A percentile compares a stretch with the other conserved stretches of the same genome.
Evolutionary conservation across 2,113 vertebrate genomes (phyloP).

Genomic region (Halcyon malimbica): DNA sequence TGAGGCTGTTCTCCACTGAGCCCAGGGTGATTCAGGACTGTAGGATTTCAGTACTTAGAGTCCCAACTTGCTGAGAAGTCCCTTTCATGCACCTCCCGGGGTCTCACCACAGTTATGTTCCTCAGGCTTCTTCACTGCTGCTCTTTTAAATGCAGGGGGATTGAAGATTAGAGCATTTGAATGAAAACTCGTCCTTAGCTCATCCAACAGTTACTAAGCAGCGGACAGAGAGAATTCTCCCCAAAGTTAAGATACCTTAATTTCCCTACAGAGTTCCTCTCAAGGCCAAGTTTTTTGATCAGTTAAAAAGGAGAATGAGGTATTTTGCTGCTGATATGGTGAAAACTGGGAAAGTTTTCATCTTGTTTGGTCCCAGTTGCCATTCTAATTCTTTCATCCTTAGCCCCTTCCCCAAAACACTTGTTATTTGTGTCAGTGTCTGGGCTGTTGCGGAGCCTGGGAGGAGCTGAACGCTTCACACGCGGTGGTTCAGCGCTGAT

Average conservation of each 20-base stretch:
- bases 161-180: background rate
- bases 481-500: background rate
- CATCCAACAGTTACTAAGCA: background rate
- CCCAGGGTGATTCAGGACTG: background rate
- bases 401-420: background rate
- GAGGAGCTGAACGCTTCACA: background rate
- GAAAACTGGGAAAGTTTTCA: background rate
- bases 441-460: background rate
- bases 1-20: background rate
- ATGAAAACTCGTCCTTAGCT: background rate
- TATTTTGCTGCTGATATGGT: rapidly evolving
- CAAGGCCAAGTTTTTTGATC: background rate
- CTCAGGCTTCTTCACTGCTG: background rate
- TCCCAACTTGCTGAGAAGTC: background rate
- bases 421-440: background rate
- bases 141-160: background rate
- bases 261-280: background rate
- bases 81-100: rapidly evolving
- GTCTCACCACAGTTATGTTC: background rate
- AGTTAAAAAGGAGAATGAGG: background rate
- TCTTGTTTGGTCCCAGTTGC: background rate
- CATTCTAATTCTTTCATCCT: background rate
- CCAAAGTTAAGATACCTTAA: background rate
- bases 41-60: background rate
- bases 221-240: background rate